Percentiles rank a stretch among this genome's conserved stretches.
These are phyloP conservation scores for Leptopilina clavipes DNA, from an alignment of 1,140 invertebrate species.

Conservation along the genomic window DNA sequence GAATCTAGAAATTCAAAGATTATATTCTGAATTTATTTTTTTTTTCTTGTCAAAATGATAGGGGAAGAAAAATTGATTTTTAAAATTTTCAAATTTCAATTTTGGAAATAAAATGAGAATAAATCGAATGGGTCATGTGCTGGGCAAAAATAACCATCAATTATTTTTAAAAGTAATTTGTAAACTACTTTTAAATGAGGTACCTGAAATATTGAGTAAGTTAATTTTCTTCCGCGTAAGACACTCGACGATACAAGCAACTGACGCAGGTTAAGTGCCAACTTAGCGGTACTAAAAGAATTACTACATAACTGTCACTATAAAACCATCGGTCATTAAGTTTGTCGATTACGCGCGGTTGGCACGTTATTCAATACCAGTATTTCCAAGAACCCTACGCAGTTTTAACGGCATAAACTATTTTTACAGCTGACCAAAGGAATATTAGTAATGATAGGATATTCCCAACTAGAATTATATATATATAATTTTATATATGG, in stretches of 20 bases:
- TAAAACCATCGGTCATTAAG: constrained; percentile 31
- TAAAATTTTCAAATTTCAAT: neutral
- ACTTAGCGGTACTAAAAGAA: constrained; percentile 34
- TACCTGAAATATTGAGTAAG: constrained; percentile 30
- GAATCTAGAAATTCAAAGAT: no score
- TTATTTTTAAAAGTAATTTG: neutral
- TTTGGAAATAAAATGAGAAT: no score
- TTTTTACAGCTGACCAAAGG: constrained; percentile 9
- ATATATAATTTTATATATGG: neutral
- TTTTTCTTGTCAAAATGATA: no score
- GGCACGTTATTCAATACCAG: constrained; percentile 16
- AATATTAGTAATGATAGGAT: constrained; percentile 15
- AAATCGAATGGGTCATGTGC: neutral
- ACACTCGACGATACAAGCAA: constrained; percentile 29
- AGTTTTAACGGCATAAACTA: constrained; percentile 25
- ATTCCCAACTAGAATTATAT: constrained; percentile 1
- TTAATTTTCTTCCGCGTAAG: constrained; percentile 29
- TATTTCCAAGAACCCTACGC: neutral
- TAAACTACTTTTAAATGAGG: neutral
- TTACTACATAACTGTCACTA: constrained; percentile 33
- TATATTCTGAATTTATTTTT: no score
- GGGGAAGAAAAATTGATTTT: no score
- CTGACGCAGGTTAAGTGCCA: constrained; percentile 21
- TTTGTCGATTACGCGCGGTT: constrained; percentile 25
- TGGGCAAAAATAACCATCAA: neutral